Percentiles rank a stretch among this genome's conserved stretches.
phyloP scores from a whole-genome alignment of 2,888 invertebrate species.

The Microplitis deprimator region DNA sequence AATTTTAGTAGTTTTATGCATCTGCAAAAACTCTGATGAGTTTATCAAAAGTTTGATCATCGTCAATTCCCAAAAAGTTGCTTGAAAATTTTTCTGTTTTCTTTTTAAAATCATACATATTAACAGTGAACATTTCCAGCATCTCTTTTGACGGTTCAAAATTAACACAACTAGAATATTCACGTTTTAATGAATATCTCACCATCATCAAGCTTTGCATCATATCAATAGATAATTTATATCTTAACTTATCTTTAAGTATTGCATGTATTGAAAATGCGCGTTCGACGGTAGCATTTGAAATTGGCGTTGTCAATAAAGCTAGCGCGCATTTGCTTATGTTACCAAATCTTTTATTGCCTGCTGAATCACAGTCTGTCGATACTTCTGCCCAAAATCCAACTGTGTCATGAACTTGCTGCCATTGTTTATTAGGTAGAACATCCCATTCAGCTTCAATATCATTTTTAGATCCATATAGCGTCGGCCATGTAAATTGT shows the following conservation, averaged over 20 bases:
- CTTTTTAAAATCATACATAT: too few species aligned
- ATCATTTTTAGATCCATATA: constrained; percentile 45
- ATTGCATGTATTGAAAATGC: constrained; percentile 45
- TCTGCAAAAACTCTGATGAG: too few species aligned
- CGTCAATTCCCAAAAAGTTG: too few species aligned
- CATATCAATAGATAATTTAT: constrained; percentile 30
- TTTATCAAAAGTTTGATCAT: too few species aligned
- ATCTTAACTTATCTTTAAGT: constrained; percentile 43
- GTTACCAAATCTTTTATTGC: constrained; percentile 46
- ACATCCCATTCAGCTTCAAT: constrained; percentile 46
- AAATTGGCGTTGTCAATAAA: constrained; percentile 45
- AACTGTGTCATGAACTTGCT: constrained; percentile 33
- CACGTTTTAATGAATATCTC: too few species aligned
- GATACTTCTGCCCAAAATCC: constrained; percentile 42
- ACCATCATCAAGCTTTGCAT: too few species aligned
- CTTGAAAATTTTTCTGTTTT: too few species aligned
- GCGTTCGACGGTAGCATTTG: constrained; percentile 50
- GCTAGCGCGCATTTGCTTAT: constrained; percentile 42
- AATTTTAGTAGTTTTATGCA: too few species aligned
- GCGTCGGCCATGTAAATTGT: constrained; percentile 39
- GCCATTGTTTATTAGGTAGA: constrained; percentile 44
- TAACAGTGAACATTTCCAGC: too few species aligned
- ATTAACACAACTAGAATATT: too few species aligned
- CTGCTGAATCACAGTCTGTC: constrained; percentile 34
- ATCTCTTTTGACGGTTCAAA: too few species aligned